Conservation (phyloP, 2,113 vertebrate species). For the Ceyx cyanopectus region DNA sequence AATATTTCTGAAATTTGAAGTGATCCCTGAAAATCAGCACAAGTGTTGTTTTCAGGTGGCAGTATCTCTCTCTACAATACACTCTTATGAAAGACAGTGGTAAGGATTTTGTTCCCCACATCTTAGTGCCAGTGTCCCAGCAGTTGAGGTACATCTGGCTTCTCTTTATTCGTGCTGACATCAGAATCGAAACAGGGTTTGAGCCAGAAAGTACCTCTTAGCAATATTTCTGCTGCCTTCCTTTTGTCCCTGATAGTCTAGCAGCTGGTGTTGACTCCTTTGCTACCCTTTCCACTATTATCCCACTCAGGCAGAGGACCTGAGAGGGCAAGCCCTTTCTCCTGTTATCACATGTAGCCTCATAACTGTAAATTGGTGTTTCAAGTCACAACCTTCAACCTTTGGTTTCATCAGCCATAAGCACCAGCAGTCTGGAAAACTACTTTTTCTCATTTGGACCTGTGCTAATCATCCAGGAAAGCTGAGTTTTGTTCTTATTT, state of each 20-base stretch:
- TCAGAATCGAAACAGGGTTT: not conserved
- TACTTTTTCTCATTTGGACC: not conserved
- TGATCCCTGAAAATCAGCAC: not conserved
- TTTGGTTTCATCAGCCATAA: not conserved
- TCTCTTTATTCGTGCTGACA: not conserved
- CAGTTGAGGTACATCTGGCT: not conserved
- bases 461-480: not conserved
- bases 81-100: not conserved
- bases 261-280: not conserved
- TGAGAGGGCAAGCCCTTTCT: not conserved
- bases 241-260: not conserved
- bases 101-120: not conserved
- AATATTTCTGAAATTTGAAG: not conserved
- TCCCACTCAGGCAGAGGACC: not conserved
- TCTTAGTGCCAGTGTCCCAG: not conserved
- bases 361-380: accelerated
- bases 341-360: not conserved
- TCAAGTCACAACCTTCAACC: not conserved
- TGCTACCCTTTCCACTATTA: not conserved
- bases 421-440: not conserved
- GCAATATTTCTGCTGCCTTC: not conserved
- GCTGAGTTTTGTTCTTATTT: not conserved
- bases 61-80: not conserved
- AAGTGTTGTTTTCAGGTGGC: not conserved
- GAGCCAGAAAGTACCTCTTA: not conserved